Conservation (phyloP, 2,888 invertebrate species). For the Pinctada fucata region DNA sequence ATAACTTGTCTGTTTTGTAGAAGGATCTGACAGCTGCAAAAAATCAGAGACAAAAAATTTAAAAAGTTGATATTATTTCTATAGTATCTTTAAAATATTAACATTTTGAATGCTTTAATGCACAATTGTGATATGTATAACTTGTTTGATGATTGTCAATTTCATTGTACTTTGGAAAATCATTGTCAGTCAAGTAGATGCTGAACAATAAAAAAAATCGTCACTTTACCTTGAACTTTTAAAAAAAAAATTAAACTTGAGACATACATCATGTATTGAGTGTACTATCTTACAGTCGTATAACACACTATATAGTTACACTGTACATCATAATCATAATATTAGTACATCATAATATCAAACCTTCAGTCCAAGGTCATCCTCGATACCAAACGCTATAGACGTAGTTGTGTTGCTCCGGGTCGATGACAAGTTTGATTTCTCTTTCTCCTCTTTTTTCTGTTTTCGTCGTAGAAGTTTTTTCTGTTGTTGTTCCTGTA, state of each 20-base stretch:
- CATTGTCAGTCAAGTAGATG: too few relatives aligned
- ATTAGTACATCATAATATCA: neutral
- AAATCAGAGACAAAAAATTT: too few relatives aligned
- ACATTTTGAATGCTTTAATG: neutral
- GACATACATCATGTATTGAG: too few relatives aligned
- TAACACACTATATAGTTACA: neutral
- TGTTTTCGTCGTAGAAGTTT: slow-evolving; percentile 65
- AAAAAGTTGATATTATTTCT: neutral
- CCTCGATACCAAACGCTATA: slow-evolving; percentile 66
- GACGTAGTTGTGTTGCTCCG: slow-evolving; percentile 24
- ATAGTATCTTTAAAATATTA: neutral
- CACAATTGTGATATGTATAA: neutral
- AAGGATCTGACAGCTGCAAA: slow-evolving; percentile 60
- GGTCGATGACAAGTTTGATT: slow-evolving; percentile 34
- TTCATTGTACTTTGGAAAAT: too few relatives aligned
- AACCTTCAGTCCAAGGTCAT: slow-evolving; percentile 70
- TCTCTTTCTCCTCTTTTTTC: slow-evolving; percentile 57
- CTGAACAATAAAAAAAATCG: too few relatives aligned
- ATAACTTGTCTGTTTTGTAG: slow-evolving; percentile 45
- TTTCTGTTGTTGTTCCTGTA: slow-evolving; percentile 73
- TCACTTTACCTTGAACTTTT: too few relatives aligned
- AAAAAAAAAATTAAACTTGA: too few relatives aligned
- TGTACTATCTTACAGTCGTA: too few relatives aligned
- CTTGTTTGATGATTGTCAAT: too few relatives aligned
- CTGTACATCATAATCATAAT: too few relatives aligned